Evolutionary conservation across 1,140 invertebrate species (phyloP), one percentile per base, ranked within the genome.

Genomic region (Leptonema lineaticorne): DNA sequence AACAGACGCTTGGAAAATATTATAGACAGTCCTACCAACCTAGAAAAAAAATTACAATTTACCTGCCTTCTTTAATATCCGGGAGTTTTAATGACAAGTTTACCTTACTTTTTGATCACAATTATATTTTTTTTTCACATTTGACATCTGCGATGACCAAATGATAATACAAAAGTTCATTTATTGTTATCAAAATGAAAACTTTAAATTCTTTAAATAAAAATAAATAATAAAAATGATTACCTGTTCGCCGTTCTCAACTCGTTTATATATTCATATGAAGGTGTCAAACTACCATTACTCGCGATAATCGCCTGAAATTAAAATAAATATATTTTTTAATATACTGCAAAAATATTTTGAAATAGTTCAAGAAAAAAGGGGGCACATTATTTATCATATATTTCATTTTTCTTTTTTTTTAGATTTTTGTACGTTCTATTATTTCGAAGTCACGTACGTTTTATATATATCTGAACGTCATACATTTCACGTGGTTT

Each of bases 191-290:
- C n/a, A n/a, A n/a, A n/a, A n/a, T n/a, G n/a, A n/a, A n/a, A n/a
- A n/a, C n/a, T n/a, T n/a, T n/a, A n/a, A n/a, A n/a, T n/a, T n/a
- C 45, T 16, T 16, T 48, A n/a, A 22, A 57, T 57, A 22, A 20
- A 20, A 11, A n/a, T 26, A 27, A n/a, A n/a, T 63, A 20, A 33
- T 60, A 48, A 41, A 65, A 58, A 66, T 46, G 29, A 69, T 78
- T 76, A 84, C 83, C 74, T 79, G 76, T 83, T 79, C 68, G 76
- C 79, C 78, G 77, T 84, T 70, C 97, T 85, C 2, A 99, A 80
- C 56, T 97, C 94, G 73, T 90, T 85, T 74, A 99, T 99, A 75
- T 99, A 99, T 79, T 97, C 89, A 81, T 91, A 99, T 75, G 92
- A 91, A 0, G 94, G 88, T 0, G 97, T 98, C 67, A 99, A 79